Conservation (phyloP, 2,113 vertebrate species). For the Todiramphus chloris region DNA sequence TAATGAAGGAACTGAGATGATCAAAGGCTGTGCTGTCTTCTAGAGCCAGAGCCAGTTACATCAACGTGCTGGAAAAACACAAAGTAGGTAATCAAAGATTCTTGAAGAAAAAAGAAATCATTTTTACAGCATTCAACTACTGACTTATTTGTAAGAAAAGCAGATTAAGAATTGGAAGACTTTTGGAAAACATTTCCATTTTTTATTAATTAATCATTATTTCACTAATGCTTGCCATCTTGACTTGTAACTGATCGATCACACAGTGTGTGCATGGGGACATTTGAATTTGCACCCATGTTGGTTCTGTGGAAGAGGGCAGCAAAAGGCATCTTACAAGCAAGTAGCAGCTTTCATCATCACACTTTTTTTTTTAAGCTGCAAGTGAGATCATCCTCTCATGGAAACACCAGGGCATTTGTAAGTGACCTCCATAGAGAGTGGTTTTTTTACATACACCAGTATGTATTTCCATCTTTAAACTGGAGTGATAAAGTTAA, state of each 20-base stretch:
- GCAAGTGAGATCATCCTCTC: background rate
- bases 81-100: constrained; percentile 31
- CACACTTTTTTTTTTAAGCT: background rate
- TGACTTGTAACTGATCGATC: background rate
- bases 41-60: constrained; percentile 31
- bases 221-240: background rate
- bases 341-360: background rate
- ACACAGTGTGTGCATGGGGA: background rate
- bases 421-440: background rate
- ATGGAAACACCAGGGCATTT: background rate
- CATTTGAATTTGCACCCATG: background rate
- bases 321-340: background rate
- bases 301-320: background rate
- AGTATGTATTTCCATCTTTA: background rate
- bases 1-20: constrained; percentile 43
- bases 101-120: background rate
- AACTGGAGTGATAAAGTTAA: background rate
- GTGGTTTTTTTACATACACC: background rate
- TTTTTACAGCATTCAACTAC: background rate
- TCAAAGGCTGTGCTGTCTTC: constrained; percentile 63
- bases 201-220: background rate
- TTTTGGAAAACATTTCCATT: background rate
- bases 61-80: constrained; percentile 41
- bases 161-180: background rate
- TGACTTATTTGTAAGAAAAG: background rate